Evolutionary conservation across 2,113 vertebrate species (phyloP), one percentile per base, ranked within the genome.

Genomic region (Capreolus pygargus): DNA sequence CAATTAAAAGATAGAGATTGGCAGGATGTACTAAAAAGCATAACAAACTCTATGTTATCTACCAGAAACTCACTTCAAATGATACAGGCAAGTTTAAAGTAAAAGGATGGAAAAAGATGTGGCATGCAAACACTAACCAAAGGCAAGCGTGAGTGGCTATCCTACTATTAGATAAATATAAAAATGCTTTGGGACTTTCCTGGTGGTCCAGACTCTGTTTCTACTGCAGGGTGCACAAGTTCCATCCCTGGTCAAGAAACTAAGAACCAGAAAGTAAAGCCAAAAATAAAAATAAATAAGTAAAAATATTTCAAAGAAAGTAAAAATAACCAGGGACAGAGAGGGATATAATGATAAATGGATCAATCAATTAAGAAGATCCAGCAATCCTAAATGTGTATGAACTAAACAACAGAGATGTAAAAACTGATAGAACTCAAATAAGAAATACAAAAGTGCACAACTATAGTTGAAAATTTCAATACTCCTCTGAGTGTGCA

Each of bases 381-480:
- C 67, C 16, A 61, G 30, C 14, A 95, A 83, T 64, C 27, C 39
- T 85, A 84, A 70, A 81, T 91, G 21, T 91, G 6, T 50, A 60
- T n/a, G 30, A 96, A 43, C n/a, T n/a, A 91, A 97, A 91, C 11
- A 47, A 89, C 14, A 81, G 6, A 91, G 57, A 15, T 96, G 33
- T 3, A 97, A 92, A 97, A 94, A 50, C 54, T 39, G 7, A 30
- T 1, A 82, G 30, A 86, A 97, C 45, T 86, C 30, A 97, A 95
- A 84, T 30, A 45, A 91, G 57, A 93, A 91, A 88, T 43, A 19
- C 9, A 61, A 55, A 91, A 88, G 82, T 13, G 28, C 33, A 54
- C 39, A 64, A 91, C 50, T 23, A 30, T 5, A 89, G 30, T 5
- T 89, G 23, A 64, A 94, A 94, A 82, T 30, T 88, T 83, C 50